Base-by-base conservation (phyloP, 2,797 vertebrate genomes). In the Sylvilagus floridanus region DNA sequence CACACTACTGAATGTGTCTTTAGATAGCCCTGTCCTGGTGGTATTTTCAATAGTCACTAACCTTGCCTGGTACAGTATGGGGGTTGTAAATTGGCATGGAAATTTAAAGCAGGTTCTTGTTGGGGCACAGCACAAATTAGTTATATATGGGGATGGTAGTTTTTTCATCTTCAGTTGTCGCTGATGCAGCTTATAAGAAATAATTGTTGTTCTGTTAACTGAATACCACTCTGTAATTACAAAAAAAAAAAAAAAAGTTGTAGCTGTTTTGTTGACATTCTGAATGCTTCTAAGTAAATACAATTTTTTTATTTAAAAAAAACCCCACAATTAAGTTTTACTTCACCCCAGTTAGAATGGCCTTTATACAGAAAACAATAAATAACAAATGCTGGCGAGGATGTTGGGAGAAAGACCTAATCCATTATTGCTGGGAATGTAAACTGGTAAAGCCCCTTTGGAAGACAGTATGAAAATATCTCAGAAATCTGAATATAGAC, bases 241-340 rank as follows among this genome's bases (percentile, higher is more conserved):
- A 42, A 42, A 42, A 42, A 42, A 42, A 42, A 42, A 42, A 42
- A 47, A 47, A 98, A 97, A 98, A 97, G 83, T 98, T 98, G 97
- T 96, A 97, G 97, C 95, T 98, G 94, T 98, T 98, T 98, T 98
- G 98, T 99, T 99, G 98, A 99, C 98, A 99, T 98, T 98, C 98
- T 99, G 98, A 99, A 99, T 99, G 99, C 99, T 99, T 99, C 98
- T 99, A 98, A 99, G 99, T 99, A 99, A 99, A 99, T 99, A 99
- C 99, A 99, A 90, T 99, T 97, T 99, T 98, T 9, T 47, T 42
- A 42, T 42, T 47, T 9, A 37, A 37, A 37, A 47, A 47, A 47
- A 47, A 47, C 2, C 37, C 2, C 37, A 42, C 37, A 42, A 42
- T 42, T 6, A 42, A 42, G 42, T 42, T 8, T 42, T 6, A 42